Percentiles rank a stretch among this genome's conserved stretches.
phyloP scores from a whole-genome alignment of 2,797 vertebrate genomes.

The Coregonus sp. region DNA sequence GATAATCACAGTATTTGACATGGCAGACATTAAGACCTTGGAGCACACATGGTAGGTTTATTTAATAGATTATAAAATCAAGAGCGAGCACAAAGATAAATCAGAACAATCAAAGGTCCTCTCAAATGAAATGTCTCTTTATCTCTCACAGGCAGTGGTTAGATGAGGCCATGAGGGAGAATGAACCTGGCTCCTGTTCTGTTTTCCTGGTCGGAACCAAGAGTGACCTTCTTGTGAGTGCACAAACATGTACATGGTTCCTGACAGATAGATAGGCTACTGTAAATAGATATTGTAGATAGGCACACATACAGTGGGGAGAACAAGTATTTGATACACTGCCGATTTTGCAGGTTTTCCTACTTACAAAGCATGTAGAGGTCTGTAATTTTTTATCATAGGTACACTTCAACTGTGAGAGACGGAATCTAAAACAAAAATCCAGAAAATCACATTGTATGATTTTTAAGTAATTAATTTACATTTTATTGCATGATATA shows the following conservation, averaged over 20 bases:
- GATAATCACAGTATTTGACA: slow-evolving; percentile 88
- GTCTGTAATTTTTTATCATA: too few relatives aligned
- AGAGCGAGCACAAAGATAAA: neutral
- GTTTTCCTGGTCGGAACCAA: slow-evolving; percentile 90
- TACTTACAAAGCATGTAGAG: too few relatives aligned
- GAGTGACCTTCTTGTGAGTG: slow-evolving; percentile 86
- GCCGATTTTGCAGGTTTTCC: too few relatives aligned
- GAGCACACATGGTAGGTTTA: slow-evolving; percentile 83
- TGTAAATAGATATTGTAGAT: neutral
- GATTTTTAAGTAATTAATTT: too few relatives aligned
- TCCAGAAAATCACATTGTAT: too few relatives aligned
- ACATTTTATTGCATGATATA: too few relatives aligned
- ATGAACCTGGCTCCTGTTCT: slow-evolving; percentile 80
- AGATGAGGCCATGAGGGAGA: slow-evolving; percentile 84
- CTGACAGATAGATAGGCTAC: neutral
- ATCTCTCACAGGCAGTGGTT: slow-evolving; percentile 82
- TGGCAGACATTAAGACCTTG: slow-evolving; percentile 86
- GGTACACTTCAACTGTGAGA: too few relatives aligned
- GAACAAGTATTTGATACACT: too few relatives aligned
- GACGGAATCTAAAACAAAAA: too few relatives aligned
- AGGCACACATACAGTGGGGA: neutral
- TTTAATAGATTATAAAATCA: neutral
- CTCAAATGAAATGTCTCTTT: neutral
- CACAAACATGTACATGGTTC: neutral
- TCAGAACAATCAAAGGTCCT: neutral